Evolutionary conservation across 2,797 vertebrate species (phyloP).

Genomic region (Forpus xanthops): DNA sequence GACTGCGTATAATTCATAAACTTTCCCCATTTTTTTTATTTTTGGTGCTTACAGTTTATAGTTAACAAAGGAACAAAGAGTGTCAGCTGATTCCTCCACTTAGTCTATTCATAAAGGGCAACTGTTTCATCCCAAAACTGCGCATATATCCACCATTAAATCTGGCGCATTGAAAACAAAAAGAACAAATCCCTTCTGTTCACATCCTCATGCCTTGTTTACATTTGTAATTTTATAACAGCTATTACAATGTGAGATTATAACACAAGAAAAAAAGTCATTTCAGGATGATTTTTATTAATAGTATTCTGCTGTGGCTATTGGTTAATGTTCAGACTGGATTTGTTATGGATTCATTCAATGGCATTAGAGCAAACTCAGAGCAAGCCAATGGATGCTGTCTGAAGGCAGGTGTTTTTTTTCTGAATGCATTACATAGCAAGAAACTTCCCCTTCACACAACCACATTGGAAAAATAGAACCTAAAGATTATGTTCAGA

Average conservation of each 20-base stretch:
- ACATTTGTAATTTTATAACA: constrained; percentile 42
- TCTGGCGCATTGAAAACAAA: neutral
- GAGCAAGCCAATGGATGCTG: neutral
- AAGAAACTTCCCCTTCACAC: neutral
- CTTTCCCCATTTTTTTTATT: constrained; percentile 62
- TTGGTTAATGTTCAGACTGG: constrained; percentile 32
- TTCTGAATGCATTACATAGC: neutral
- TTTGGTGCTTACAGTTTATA: constrained; percentile 60
- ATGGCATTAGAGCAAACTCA: neutral
- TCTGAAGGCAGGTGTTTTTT: neutral
- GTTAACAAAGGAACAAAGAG: constrained; percentile 57
- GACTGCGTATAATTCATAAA: constrained; percentile 78
- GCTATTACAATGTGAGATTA: neutral
- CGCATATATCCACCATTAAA: neutral
- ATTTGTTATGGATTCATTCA: constrained; percentile 15
- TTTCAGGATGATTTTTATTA: constrained; percentile 26
- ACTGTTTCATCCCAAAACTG: constrained; percentile 24
- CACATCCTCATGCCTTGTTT: neutral
- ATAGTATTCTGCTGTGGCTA: neutral
- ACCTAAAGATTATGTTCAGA: neutral
- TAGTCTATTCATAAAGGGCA: constrained; percentile 29
- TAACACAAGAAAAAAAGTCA: constrained; percentile 32
- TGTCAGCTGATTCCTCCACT: constrained; percentile 37
- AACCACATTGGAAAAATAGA: neutral
- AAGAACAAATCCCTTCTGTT: neutral